Conservation (phyloP, 2,113 vertebrate species). For the Tamias sibiricus region DNA sequence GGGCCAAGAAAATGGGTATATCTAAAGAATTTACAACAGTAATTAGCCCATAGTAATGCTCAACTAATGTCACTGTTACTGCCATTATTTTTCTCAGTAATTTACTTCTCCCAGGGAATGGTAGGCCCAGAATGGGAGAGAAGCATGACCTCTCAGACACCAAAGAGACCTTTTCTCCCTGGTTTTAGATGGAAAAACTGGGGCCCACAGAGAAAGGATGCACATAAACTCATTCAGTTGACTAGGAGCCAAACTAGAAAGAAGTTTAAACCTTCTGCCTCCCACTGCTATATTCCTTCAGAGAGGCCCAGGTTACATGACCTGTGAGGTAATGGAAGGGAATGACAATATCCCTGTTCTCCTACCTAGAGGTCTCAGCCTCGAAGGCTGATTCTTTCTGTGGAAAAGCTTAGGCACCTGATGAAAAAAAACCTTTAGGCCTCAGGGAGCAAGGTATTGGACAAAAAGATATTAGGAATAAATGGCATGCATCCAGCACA, state of each 20-base stretch:
- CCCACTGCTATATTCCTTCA: background rate
- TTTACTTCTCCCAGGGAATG: background rate
- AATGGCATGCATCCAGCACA: background rate
- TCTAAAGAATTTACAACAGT: background rate
- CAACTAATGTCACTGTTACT: background rate
- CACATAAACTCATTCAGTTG: background rate
- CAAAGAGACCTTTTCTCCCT: background rate
- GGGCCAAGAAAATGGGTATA: background rate
- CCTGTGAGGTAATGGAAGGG: background rate
- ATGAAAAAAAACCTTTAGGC: background rate
- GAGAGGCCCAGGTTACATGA: background rate
- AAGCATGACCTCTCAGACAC: background rate
- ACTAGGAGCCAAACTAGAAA: background rate
- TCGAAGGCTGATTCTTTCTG: background rate
- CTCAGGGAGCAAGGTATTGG: background rate
- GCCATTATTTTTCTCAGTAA: background rate
- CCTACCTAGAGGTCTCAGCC: background rate
- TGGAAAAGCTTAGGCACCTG: background rate
- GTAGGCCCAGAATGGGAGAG: background rate
- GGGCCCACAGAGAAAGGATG: background rate
- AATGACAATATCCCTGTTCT: background rate
- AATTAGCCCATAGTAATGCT: background rate
- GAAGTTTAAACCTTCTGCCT: background rate
- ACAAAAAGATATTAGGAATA: background rate
- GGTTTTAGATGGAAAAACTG: background rate